Conservation (phyloP, 1,140 invertebrate genomes). For the Heliconius melpomene region DNA sequence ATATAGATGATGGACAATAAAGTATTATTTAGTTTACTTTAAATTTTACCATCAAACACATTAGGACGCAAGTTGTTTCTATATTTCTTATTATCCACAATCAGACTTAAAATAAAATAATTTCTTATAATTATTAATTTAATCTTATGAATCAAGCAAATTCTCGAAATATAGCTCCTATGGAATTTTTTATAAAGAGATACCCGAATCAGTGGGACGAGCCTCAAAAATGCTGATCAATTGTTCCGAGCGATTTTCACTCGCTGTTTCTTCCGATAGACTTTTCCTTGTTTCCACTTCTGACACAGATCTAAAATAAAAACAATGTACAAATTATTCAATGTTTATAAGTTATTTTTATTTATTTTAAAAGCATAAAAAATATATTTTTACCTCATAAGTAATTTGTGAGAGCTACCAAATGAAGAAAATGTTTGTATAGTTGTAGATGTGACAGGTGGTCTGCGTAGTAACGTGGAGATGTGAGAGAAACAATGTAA, state of each 20-base stretch:
- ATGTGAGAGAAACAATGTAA: slow-evolving; percentile 61
- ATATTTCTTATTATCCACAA: no score
- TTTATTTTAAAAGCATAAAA: not conserved
- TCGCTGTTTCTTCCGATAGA: slow-evolving; percentile 51
- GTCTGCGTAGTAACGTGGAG: slow-evolving; percentile 41
- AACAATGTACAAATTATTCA: not conserved
- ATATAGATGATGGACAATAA: no score
- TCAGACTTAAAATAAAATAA: no score
- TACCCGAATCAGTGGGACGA: slow-evolving; percentile 24
- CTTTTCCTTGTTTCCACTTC: slow-evolving; percentile 50
- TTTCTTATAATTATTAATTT: no score
- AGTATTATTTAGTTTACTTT: no score
- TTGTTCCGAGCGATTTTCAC: slow-evolving; percentile 57
- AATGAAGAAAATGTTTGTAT: not conserved
- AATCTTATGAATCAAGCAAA: not conserved
- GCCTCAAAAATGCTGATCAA: slow-evolving; percentile 61
- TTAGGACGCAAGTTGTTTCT: no score
- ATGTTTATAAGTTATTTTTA: no score
- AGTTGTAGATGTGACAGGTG: slow-evolving; percentile 12
- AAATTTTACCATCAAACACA: no score
- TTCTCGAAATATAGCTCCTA: no score
- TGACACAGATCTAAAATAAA: slow-evolving; percentile 50
- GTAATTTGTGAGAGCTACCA: slow-evolving; percentile 29
- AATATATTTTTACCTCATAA: slow-evolving; percentile 43
- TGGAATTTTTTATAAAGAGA: not conserved